Conservation (phyloP, 2,888 invertebrate species). For the Lagria hirta region DNA sequence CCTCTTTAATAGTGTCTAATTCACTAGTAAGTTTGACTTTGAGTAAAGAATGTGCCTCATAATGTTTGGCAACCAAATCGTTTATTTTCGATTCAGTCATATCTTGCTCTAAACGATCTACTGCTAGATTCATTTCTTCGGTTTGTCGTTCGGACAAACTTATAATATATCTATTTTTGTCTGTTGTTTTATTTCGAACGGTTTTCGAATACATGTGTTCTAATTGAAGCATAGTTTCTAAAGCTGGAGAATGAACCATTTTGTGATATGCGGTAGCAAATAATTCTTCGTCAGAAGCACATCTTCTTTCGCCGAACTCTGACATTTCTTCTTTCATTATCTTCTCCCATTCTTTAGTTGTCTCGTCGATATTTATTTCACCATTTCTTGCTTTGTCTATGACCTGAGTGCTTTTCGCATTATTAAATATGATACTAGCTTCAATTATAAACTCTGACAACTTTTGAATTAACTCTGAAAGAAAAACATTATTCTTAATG, state of each 20-base stretch:
- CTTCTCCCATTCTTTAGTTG: conserved; percentile 78
- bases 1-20: conserved; percentile 79
- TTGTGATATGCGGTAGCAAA: conserved; percentile 84
- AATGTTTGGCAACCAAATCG: conserved; percentile 76
- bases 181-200: conserved; percentile 70
- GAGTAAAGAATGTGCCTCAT: conserved; percentile 80
- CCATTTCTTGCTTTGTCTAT: conserved; percentile 64
- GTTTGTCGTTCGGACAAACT: conserved; percentile 74
- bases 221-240: conserved; percentile 84
- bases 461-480: conserved; percentile 22
- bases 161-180: conserved; percentile 72
- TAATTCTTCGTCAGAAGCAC: conserved; percentile 81
- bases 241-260: conserved; percentile 65
- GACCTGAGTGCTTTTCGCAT: conserved; percentile 64
- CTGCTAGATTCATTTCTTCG: conserved; percentile 84
- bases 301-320: conserved; percentile 79
- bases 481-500: background rate
- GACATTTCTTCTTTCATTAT: conserved; percentile 77
- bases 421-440: conserved; percentile 69
- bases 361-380: conserved; percentile 69
- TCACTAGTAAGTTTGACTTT: conserved; percentile 84
- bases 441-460: conserved; percentile 61
- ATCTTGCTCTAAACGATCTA: conserved; percentile 73
- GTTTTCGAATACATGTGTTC: conserved; percentile 85
- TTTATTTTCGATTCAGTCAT: conserved; percentile 86